Evolutionary conservation across 1,140 invertebrate genomes (phyloP).

Genomic region (Drosophila fuyamai): DNA sequence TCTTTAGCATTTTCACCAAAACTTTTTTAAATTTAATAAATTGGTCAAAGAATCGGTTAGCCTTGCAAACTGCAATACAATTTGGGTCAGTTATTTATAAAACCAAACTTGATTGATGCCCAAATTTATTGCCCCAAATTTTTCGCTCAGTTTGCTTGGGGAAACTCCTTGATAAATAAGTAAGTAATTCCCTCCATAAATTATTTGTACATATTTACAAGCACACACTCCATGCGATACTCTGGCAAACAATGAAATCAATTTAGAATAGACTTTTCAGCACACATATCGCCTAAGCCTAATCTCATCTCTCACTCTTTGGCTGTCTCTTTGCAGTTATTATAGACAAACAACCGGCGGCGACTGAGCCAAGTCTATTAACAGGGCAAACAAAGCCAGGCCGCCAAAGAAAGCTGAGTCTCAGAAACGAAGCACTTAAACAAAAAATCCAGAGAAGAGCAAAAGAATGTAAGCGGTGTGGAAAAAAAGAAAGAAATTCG

Average conservation of each 20-base stretch:
- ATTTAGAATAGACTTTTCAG: slow-evolving; percentile 64
- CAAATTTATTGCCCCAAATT: not conserved
- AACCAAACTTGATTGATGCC: slow-evolving; percentile 20
- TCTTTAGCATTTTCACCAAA: too few relatives aligned
- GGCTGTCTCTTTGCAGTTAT: slow-evolving; percentile 70
- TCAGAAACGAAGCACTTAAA: slow-evolving; percentile 10
- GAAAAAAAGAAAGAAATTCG: not conserved
- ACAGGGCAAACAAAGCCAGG: slow-evolving; percentile 61
- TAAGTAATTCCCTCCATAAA: slow-evolving; percentile 18
- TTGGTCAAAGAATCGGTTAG: too few relatives aligned
- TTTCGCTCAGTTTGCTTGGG: not conserved
- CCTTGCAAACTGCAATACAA: not conserved
- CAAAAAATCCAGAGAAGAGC: slow-evolving; percentile 18
- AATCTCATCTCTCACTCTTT: slow-evolving; percentile 47
- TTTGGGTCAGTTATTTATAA: not conserved
- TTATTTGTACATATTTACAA: slow-evolving; percentile 36
- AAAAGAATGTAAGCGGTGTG: slow-evolving; percentile 8
- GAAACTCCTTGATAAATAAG: slow-evolving; percentile 17
- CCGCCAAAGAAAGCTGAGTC: slow-evolving; percentile 16
- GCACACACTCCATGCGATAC: not conserved
- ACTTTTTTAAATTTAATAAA: too few relatives aligned
- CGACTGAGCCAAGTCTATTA: slow-evolving; percentile 70
- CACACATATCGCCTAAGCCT: slow-evolving; percentile 48
- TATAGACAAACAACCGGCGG: slow-evolving; percentile 53
- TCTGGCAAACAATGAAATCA: slow-evolving; percentile 63